These are phyloP conservation scores for Danio jaintianensis DNA, from an alignment of 2,797 vertebrate genomes.

Conservation along the genomic window DNA sequence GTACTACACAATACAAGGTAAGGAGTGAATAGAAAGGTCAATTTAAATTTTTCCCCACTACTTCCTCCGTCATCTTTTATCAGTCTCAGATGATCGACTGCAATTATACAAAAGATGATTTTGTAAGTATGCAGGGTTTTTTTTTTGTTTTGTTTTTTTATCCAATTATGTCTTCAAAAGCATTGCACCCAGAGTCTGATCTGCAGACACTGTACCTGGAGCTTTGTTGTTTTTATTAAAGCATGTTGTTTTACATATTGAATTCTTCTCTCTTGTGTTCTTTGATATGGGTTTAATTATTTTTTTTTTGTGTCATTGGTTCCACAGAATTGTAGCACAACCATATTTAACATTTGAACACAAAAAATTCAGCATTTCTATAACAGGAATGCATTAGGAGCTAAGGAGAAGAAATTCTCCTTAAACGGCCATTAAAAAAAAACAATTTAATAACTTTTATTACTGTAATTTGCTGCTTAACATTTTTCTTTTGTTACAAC, in stretches of 20 bases:
- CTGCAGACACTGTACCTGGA: constrained; percentile 93
- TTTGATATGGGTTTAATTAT: not conserved
- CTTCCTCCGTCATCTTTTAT: no score
- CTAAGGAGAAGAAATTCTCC: no score
- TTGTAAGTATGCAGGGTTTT: constrained; percentile 57
- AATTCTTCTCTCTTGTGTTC: not conserved
- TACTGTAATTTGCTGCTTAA: no score
- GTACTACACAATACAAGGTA: constrained; percentile 9
- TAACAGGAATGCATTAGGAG: no score
- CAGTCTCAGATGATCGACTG: no score
- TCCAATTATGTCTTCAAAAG: constrained; percentile 68
- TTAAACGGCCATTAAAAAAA: no score
- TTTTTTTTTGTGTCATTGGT: no score
- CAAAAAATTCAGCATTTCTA: no score
- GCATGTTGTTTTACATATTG: constrained; percentile 15
- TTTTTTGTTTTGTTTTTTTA: not conserved
- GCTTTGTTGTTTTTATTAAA: constrained; percentile 81
- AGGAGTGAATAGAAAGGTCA: not conserved
- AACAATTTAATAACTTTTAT: no score
- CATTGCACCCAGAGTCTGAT: constrained; percentile 96
- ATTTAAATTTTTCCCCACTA: constrained; percentile 1
- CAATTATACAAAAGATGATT: constrained; percentile 22
- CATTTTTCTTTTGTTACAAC: no score
- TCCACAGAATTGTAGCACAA: not conserved
- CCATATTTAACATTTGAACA: no score